These are phyloP conservation scores for Amorpha juglandis DNA, from an alignment of 2,888 invertebrate species.

Conservation along the genomic window DNA sequence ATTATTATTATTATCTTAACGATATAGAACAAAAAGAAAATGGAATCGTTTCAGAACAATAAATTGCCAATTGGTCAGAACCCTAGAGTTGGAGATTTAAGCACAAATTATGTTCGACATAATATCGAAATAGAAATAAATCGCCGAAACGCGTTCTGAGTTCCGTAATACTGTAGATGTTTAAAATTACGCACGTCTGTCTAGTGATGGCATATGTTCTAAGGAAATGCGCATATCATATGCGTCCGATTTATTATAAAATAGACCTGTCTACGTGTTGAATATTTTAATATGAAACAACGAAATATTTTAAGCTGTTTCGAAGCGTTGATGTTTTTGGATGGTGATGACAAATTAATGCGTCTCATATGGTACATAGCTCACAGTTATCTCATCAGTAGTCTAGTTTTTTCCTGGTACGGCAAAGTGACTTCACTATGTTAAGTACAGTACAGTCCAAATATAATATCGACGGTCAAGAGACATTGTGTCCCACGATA, in stretches of 20 bases:
- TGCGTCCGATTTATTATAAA: constrained; percentile 5
- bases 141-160: not conserved
- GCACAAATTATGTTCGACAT: not conserved
- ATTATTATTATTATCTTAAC: too few relatives aligned
- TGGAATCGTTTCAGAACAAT: too few relatives aligned
- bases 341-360: not conserved
- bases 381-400: too few relatives aligned
- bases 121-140: not conserved
- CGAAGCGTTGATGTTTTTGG: not conserved
- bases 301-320: constrained; percentile 4
- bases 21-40: too few relatives aligned
- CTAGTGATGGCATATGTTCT: constrained; percentile 7
- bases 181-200: constrained; percentile 1
- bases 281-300: constrained; percentile 10
- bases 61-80: too few relatives aligned
- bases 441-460: too few relatives aligned
- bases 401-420: too few relatives aligned
- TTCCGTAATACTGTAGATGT: not conserved
- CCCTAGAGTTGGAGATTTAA: too few relatives aligned
- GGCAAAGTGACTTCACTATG: too few relatives aligned
- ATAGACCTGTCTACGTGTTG: constrained; percentile 2
- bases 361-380: not conserved
- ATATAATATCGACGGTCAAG: too few relatives aligned
- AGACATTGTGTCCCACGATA: too few relatives aligned
- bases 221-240: constrained; percentile 10